A percentile compares a stretch with the other conserved stretches of the same genome.
Evolutionary conservation across 2,113 vertebrate genomes (phyloP).

Genomic region (Microcebus murinus): DNA sequence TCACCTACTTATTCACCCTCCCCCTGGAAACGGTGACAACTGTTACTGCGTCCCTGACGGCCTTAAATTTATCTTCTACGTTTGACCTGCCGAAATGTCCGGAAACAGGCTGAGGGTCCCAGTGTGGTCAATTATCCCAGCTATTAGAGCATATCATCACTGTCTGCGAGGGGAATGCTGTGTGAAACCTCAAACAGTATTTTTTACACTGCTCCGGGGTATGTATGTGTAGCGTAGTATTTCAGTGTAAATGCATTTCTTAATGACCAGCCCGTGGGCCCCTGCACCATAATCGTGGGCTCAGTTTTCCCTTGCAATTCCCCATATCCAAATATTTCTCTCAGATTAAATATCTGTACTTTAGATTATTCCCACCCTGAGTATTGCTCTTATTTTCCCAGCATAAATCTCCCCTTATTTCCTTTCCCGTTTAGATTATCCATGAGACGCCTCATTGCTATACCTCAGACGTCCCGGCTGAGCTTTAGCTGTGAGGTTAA

Average conservation of each 20-base stretch:
- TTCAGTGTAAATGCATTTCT: not conserved
- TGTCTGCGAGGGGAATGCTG: not conserved
- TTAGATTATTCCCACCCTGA: not conserved
- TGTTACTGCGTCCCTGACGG: not conserved
- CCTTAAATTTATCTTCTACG: not conserved
- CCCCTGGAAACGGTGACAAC: slow-evolving; percentile 2
- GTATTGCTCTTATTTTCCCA: slow-evolving; percentile 39
- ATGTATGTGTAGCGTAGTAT: not conserved
- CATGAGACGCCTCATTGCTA: not conserved
- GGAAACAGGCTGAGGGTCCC: slow-evolving; percentile 42
- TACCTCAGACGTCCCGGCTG: not conserved
- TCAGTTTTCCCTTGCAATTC: slow-evolving; percentile 39
- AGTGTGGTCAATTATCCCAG: slow-evolving; percentile 53
- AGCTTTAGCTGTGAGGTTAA: slow-evolving; percentile 27
- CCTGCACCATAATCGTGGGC: not conserved
- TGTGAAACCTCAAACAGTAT: not conserved
- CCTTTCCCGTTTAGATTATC: not conserved
- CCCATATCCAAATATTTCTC: slow-evolving; percentile 40
- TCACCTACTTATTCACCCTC: not conserved
- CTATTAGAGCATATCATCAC: not conserved
- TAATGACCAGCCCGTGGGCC: not conserved
- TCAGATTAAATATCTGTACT: slow-evolving; percentile 54
- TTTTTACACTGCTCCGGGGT: not conserved
- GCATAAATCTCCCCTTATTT: slow-evolving; percentile 39
- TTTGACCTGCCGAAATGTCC: slow-evolving; percentile 24